Evolutionary conservation across 2,888 invertebrate species (phyloP).

Genomic region (Tiliacea aurago): DNA sequence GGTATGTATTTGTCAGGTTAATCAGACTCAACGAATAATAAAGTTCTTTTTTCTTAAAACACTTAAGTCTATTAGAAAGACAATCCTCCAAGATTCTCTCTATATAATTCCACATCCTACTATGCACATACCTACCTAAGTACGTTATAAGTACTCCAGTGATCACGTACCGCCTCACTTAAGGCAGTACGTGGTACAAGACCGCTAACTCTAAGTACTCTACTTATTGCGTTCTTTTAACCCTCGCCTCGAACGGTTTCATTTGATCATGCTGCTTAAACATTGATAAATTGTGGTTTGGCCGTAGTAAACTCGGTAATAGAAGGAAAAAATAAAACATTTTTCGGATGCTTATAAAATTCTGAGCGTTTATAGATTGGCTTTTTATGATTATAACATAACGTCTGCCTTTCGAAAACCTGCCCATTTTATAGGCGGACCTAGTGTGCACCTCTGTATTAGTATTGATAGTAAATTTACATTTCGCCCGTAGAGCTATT

Average conservation of each 20-base stretch:
- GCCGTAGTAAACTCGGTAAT: slow-evolving; percentile 37
- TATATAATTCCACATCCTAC: background rate
- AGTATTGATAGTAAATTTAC: background rate
- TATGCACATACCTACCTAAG: slow-evolving; percentile 9
- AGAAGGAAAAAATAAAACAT: slow-evolving; percentile 19
- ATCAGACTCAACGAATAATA: too few species aligned
- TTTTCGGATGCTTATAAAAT: slow-evolving; percentile 22
- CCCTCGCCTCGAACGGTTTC: slow-evolving; percentile 40
- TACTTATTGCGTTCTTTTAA: slow-evolving; percentile 55
- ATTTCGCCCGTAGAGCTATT: background rate
- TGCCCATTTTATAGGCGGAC: background rate
- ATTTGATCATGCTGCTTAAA: slow-evolving; percentile 58
- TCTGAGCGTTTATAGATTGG: slow-evolving; percentile 6
- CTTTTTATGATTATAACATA: slow-evolving; percentile 1
- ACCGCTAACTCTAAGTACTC: slow-evolving; percentile 52
- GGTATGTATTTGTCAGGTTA: too few species aligned
- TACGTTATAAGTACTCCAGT: slow-evolving; percentile 35
- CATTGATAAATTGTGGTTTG: slow-evolving; percentile 60
- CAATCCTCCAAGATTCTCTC: background rate
- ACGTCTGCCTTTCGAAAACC: background rate
- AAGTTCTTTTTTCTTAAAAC: too few species aligned
- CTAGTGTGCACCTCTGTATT: too few species aligned
- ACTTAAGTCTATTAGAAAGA: background rate
- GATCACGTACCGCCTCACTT: slow-evolving; percentile 62
- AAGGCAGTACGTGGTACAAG: slow-evolving; percentile 61